Conservation (phyloP, 2,888 invertebrate genomes). For the Phyto melanocephala region DNA sequence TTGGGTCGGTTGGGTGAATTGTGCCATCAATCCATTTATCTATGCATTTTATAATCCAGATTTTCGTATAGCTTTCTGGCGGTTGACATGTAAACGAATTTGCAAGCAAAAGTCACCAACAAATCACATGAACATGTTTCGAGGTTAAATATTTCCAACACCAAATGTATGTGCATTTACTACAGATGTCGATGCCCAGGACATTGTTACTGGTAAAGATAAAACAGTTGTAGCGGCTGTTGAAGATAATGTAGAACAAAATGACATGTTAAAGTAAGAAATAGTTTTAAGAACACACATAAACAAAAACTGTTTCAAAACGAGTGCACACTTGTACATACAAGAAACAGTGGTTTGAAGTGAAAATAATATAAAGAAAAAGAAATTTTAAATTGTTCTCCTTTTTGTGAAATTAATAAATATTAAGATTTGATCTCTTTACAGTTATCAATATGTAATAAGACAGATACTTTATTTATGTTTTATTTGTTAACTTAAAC, state of each 20-base stretch:
- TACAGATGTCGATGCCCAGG: background rate
- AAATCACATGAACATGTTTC: slow-evolving; percentile 74
- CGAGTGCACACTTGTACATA: background rate
- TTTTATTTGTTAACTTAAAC: too few species aligned
- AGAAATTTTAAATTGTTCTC: too few species aligned
- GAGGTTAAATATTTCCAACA: slow-evolving; percentile 65
- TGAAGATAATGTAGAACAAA: background rate
- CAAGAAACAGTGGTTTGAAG: background rate
- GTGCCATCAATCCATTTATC: slow-evolving; percentile 93
- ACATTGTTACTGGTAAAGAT: background rate
- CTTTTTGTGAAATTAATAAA: too few species aligned
- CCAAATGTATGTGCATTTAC: background rate
- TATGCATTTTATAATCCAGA: slow-evolving; percentile 94
- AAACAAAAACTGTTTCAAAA: background rate
- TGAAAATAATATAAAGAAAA: too few species aligned
- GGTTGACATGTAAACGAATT: slow-evolving; percentile 82
- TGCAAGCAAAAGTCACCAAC: slow-evolving; percentile 73
- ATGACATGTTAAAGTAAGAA: slow-evolving; percentile 36
- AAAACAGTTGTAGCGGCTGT: too few species aligned
- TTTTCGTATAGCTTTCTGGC: slow-evolving; percentile 92
- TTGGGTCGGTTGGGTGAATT: slow-evolving; percentile 94
- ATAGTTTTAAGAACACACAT: background rate
- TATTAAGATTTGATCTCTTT: too few species aligned
- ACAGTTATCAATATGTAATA: too few species aligned
- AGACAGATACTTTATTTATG: too few species aligned